These are phyloP conservation scores for Aurelia sp. DNA, from an alignment of 30 jellyfish, hydroid and myxozoan genomes.

Conservation along the genomic window DNA sequence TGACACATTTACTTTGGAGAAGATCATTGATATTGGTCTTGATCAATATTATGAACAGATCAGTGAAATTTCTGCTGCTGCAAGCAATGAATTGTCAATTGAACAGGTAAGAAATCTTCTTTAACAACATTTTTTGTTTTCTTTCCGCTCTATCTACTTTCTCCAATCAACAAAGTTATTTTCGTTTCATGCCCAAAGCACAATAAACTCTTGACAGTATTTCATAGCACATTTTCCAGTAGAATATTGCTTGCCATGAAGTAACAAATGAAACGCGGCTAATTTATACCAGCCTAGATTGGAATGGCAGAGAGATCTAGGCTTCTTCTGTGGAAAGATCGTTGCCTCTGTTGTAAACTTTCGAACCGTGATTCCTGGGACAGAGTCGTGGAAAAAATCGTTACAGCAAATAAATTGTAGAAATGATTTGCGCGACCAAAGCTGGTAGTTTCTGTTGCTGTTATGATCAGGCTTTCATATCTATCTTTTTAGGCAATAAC, in stretches of 20 bases:
- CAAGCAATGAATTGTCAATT: conserved; percentile 94
- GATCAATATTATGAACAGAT: conserved; percentile 93
- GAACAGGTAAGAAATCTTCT: conserved; percentile 62
- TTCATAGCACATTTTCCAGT: too few relatives aligned
- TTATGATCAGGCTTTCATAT: not conserved
- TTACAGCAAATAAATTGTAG: not conserved
- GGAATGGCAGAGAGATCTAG: too few relatives aligned
- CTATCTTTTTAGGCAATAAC: conserved; percentile 54
- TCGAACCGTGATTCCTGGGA: too few relatives aligned
- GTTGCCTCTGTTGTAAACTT: too few relatives aligned
- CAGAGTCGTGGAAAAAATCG: too few relatives aligned
- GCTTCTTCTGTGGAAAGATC: too few relatives aligned
- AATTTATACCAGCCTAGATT: too few relatives aligned
- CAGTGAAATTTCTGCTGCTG: conserved; percentile 90
- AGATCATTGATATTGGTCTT: conserved; percentile 87
- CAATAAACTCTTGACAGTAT: too few relatives aligned
- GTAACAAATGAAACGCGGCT: too few relatives aligned
- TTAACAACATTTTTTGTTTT: not conserved
- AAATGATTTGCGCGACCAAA: not conserved
- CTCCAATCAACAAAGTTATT: too few relatives aligned
- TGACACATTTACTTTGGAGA: conserved; percentile 84
- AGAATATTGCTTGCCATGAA: too few relatives aligned
- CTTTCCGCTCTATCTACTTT: not conserved
- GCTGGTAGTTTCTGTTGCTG: not conserved
- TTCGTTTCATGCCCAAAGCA: too few relatives aligned